These are phyloP conservation scores for Corvus hawaiiensis DNA, from an alignment of 2,113 vertebrate species.

Conservation along the genomic window DNA sequence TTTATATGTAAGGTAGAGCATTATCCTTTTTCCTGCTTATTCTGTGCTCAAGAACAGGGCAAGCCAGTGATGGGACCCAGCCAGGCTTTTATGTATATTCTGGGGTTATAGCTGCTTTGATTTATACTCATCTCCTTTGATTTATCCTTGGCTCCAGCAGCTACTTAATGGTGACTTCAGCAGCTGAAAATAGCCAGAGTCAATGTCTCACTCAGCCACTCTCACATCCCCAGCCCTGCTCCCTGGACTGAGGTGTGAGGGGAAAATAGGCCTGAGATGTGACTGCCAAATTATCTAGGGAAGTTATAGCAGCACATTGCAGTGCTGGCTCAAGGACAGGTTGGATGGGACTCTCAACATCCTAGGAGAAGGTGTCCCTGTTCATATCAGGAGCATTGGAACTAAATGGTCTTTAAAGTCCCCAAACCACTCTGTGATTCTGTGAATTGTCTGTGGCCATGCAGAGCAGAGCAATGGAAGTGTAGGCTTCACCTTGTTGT, in stretches of 20 bases:
- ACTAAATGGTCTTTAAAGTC: background rate
- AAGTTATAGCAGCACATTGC: background rate
- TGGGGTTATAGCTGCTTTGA: background rate
- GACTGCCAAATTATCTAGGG: background rate
- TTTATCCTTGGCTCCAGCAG: background rate
- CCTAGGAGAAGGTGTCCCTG: background rate
- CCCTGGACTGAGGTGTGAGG: background rate
- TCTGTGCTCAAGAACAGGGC: background rate
- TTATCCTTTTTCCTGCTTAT: background rate
- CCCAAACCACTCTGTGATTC: background rate
- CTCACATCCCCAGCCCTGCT: background rate
- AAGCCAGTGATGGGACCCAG: background rate
- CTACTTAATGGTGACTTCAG: constrained; percentile 31
- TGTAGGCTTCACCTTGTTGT: background rate
- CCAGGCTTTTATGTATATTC: background rate
- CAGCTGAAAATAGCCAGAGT: constrained; percentile 27
- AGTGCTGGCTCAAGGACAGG: background rate
- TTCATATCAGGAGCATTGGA: background rate
- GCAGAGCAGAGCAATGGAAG: background rate
- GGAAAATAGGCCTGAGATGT: background rate
- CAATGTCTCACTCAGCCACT: background rate
- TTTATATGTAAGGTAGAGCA: background rate
- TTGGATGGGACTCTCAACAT: background rate
- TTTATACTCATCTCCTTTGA: background rate
- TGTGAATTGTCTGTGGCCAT: background rate